A percentile compares a stretch with the other conserved stretches of the same genome.
Conservation (phyloP, 2,797 vertebrate genomes). For the Myotis planiceps region DNA sequence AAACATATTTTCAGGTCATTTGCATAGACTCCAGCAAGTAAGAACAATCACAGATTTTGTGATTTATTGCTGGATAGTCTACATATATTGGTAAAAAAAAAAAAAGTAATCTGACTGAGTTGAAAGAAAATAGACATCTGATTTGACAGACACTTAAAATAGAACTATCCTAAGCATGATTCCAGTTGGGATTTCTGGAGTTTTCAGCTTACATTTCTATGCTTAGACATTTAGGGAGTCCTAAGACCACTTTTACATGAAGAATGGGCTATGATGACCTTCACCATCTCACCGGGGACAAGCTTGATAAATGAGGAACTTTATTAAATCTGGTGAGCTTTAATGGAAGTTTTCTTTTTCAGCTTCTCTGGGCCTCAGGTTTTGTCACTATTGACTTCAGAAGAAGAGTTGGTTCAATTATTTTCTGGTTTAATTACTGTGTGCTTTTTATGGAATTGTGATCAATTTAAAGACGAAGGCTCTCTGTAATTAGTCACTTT, state of each 20-base stretch:
- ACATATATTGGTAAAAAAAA: neutral
- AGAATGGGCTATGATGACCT: neutral
- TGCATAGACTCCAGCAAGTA: neutral
- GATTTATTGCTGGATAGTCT: neutral
- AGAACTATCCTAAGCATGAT: neutral
- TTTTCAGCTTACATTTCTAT: neutral
- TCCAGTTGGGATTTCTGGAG: neutral
- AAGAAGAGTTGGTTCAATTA: neutral
- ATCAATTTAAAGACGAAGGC: neutral
- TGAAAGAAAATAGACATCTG: constrained; percentile 12
- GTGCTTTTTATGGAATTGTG: constrained; percentile 1
- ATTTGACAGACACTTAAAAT: neutral
- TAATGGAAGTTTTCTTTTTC: neutral
- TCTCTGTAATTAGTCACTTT: neutral
- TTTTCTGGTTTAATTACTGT: constrained; percentile 12
- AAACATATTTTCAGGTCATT: neutral
- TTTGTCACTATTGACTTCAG: neutral
- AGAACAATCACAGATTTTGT: neutral
- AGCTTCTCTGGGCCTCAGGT: neutral
- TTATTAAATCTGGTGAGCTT: neutral
- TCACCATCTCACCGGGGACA: neutral
- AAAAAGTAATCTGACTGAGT: neutral
- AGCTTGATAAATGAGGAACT: neutral
- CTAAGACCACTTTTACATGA: neutral
- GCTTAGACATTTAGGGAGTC: neutral